Evolutionary conservation across 2,888 invertebrate genomes (phyloP).

Genomic region (Horisme vitalbata): DNA sequence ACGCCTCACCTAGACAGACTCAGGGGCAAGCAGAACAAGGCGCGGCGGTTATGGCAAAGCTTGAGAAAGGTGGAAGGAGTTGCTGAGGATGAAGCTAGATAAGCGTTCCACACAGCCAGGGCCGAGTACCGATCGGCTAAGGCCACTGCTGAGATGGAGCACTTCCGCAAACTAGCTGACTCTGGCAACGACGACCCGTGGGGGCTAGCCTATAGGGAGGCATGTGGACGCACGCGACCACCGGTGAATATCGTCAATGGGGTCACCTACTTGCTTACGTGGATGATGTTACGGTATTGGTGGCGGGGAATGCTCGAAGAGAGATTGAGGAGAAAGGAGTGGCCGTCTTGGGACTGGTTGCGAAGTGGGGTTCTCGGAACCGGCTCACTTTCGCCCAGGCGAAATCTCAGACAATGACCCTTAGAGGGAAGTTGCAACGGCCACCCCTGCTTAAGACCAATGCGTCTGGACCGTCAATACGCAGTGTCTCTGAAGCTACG

Average conservation of each 20-base stretch:
- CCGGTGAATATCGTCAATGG: not conserved
- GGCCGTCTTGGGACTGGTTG: too few relatives aligned
- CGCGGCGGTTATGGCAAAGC: slow-evolving; percentile 6
- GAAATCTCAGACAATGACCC: too few relatives aligned
- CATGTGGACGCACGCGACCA: not conserved
- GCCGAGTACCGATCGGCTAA: not conserved
- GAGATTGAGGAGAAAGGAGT: too few relatives aligned
- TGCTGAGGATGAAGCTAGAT: not conserved
- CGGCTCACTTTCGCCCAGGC: too few relatives aligned
- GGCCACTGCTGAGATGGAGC: not conserved
- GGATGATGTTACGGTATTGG: too few relatives aligned
- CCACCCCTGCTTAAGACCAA: too few relatives aligned
- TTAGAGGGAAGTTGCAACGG: too few relatives aligned
- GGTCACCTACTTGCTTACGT: too few relatives aligned
- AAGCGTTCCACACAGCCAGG: not conserved
- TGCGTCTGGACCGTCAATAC: too few relatives aligned
- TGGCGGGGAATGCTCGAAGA: too few relatives aligned
- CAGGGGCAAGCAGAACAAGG: slow-evolving; percentile 3
- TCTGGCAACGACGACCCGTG: not conserved
- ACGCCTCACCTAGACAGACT: slow-evolving; percentile 4
- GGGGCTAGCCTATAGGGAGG: not conserved
- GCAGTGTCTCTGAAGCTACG: too few relatives aligned
- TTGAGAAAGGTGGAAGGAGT: not conserved
- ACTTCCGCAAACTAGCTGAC: not conserved
- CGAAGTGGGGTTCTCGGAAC: too few relatives aligned